A percentile compares a stretch with the other conserved stretches of the same genome.
phyloP scores from a whole-genome alignment of 1,140 invertebrate genomes.

The Hycleus phaleratus region DNA sequence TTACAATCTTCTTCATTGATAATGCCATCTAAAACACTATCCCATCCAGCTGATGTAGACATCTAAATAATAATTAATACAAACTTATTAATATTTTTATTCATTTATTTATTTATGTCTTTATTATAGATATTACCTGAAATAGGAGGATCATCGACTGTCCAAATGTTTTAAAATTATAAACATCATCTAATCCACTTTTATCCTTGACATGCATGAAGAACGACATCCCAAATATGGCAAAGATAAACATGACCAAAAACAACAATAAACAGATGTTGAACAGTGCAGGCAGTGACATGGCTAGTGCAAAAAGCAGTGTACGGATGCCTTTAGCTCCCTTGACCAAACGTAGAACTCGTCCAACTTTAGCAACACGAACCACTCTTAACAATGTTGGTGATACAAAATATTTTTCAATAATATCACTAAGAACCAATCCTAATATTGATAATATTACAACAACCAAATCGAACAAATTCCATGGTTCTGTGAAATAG shows the following conservation, averaged over 20 bases:
- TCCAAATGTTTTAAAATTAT: slow-evolving; percentile 98
- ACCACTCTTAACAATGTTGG: slow-evolving; percentile 95
- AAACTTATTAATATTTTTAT: not conserved
- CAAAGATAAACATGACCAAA: slow-evolving; percentile 98
- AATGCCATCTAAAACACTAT: slow-evolving; percentile 88
- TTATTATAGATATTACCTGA: slow-evolving; percentile 53
- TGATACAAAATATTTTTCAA: slow-evolving; percentile 96
- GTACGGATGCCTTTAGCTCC: slow-evolving; percentile 96
- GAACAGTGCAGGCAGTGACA: slow-evolving; percentile 95
- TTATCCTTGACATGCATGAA: slow-evolving; percentile 96
- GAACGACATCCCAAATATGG: slow-evolving; percentile 99
- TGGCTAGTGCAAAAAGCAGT: slow-evolving; percentile 92
- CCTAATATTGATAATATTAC: slow-evolving; percentile 97
- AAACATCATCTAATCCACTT: slow-evolving; percentile 90
- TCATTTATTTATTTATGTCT: slow-evolving; percentile 19
- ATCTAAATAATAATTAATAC: slow-evolving; percentile 56
- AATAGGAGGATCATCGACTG: slow-evolving; percentile 97
- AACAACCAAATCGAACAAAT: slow-evolving; percentile 98
- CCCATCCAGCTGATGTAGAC: slow-evolving; percentile 97
- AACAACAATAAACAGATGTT: slow-evolving; percentile 97
- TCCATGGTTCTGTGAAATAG: slow-evolving; percentile 99
- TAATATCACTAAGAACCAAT: slow-evolving; percentile 90
- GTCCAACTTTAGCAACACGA: slow-evolving; percentile 93
- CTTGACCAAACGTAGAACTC: slow-evolving; percentile 93
- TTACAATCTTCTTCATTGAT: slow-evolving; percentile 93